Evolutionary conservation across 2,888 invertebrate genomes (phyloP), one percentile per base, ranked within the genome.

Genomic region (Troilus luridus): DNA sequence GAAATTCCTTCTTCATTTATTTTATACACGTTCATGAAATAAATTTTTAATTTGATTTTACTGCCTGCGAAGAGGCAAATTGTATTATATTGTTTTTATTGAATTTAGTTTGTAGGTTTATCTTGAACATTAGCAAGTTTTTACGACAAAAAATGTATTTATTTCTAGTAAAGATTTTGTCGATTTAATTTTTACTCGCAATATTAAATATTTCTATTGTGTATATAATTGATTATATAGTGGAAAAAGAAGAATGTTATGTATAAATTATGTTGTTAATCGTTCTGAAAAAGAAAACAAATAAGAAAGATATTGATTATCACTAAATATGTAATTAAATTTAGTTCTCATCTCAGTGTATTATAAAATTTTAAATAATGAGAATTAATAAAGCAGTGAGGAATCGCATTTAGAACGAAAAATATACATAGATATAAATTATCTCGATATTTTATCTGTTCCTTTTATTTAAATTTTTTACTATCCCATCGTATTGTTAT

Each of bases 1-100:
- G 12, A 41, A 85, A 85, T 85, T 85, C 56, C 56, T 77, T 72
- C 19, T 90, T 58, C 90, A 64, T 90, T 90, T 90, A 90, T 90
- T 90, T 90, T 90, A 90, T 77, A 90, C 56, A n/a, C 72, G 58
- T 90, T 14, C 17, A 77, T 59, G 27, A 72, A 90, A 56, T 21
- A 89, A 64, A 59, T 90, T 90, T 90, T 59, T 90, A 56, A 77
- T 90, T 90, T 72, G 72, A 90, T 90, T 90, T 72, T 27, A 90
- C 56, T 77, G 90, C 90, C 90, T 90, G 90, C 90, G 90, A 90
- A 90, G 90, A 77, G 90, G 90, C 90, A 77, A 58, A 77, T 77
- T 90, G 90, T 90, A 90, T 90, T 90, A 90, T 90, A 90, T 90
- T 90, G 90, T 90, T 90, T 90, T 90, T 90, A 77, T 24, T 90